These are phyloP conservation scores for Mohoua ochrocephala DNA, from an alignment of 2,113 vertebrate species.

Conservation along the genomic window DNA sequence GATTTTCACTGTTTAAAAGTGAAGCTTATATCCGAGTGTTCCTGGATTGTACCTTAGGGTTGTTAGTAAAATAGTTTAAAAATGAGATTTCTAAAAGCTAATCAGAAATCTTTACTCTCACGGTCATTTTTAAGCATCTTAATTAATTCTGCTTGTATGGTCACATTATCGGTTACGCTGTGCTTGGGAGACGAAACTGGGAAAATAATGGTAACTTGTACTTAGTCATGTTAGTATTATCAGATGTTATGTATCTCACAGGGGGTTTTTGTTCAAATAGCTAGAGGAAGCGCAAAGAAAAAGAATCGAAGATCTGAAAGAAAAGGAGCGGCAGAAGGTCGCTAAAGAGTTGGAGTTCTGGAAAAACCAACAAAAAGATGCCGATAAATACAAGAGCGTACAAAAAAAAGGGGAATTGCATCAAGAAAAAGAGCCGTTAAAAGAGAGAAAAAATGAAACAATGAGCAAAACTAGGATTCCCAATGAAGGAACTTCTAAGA, in stretches of 20 bases:
- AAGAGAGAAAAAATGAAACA: constrained; percentile 20
- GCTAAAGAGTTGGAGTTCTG: constrained; percentile 81
- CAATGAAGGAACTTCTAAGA: neutral
- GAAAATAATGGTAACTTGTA: neutral
- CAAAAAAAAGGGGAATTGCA: neutral
- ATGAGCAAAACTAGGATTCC: neutral
- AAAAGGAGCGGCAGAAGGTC: constrained; percentile 76
- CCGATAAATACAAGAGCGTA: constrained; percentile 41
- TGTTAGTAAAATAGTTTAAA: neutral
- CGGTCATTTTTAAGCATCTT: neutral
- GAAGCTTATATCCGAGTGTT: neutral
- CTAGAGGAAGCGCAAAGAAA: constrained; percentile 85
- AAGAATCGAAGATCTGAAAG: constrained; percentile 82
- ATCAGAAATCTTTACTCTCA: neutral
- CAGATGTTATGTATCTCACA: neutral
- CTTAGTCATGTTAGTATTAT: neutral
- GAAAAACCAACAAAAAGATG: constrained; percentile 70
- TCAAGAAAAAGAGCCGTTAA: neutral
- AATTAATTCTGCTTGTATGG: neutral
- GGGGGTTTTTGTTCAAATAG: constrained; percentile 64
- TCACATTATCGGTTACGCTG: neutral
- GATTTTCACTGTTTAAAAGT: neutral
- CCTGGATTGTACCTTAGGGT: neutral
- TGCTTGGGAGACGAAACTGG: neutral
- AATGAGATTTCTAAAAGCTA: neutral